Base-by-base conservation (phyloP, 2,888 invertebrate species). In the Trachelus stipa region DNA sequence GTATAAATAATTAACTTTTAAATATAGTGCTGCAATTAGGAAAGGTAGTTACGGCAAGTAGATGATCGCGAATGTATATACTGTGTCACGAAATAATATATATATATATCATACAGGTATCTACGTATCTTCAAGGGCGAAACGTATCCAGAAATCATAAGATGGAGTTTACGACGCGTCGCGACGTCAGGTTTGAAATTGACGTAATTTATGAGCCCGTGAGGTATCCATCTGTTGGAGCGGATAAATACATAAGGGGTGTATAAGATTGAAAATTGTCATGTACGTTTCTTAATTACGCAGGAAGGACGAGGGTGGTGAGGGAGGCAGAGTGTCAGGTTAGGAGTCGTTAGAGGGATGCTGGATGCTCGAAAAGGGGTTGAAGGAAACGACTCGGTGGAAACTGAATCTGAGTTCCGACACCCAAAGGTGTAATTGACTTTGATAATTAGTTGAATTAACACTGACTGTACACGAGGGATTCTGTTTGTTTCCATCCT, bases 371-470 rank as follows among this genome's bases (percentile, higher is more conserved):
- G 56, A 56, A 23, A 15, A 56, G 56, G 56, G 56, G 23, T 56
- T 2, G 56, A 56, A 56, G 23, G 56, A 56, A 56, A 56, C 6
- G 23, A 56, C 23, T 56, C 56, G 6, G 9, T 56, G 30, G 69
- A 76, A 56, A 76, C 78, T 69, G 76, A 78, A 76, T 78, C 68
- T 68, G 75, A 78, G 73, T 76, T 35, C 56, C 73, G 37, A 76
- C 73, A 73, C 78, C 73, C 73, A 76, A 73, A 73, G 76, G 78
- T 76, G 73, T 76, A 78, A 78, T 78, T 78, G 78, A 73, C 75
- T 78, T 73, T 73, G 78, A 76, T 78, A 76, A 78, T 78, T 78
- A 76, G 76, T 76, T 78, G 71, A 78, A 78, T 78, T 76, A 76
- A n/a, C 76, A 34, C 33, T 2, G 56, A 56, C 56, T 23, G 56